Evolutionary conservation across 2,797 vertebrate species (phyloP).

Genomic region (Spinus pinus): DNA sequence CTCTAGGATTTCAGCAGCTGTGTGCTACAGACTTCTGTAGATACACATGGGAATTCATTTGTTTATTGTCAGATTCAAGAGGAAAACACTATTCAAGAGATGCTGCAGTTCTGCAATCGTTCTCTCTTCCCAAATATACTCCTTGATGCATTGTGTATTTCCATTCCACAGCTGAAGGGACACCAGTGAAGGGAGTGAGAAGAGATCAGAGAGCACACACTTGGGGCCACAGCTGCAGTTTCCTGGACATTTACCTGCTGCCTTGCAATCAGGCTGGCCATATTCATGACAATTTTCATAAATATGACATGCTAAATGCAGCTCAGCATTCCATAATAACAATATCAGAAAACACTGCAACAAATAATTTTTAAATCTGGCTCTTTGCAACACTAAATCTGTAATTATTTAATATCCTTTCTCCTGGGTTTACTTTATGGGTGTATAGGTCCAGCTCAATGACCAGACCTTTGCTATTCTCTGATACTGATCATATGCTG

Average conservation of each 20-base stretch:
- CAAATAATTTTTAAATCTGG: not conserved
- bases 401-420: not conserved
- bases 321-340: not conserved
- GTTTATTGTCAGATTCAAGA: not conserved
- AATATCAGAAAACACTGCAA: not conserved
- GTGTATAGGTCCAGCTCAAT: not conserved
- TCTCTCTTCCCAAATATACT: not conserved
- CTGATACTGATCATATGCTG: not conserved
- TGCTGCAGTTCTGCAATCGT: not conserved
- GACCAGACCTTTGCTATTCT: not conserved
- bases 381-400: not conserved
- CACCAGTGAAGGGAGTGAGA: fast-evolving
- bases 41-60: not conserved
- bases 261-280: not conserved
- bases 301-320: not conserved
- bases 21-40: not conserved
- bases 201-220: not conserved
- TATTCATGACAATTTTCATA: not conserved
- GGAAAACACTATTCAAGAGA: not conserved
- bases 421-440: not conserved
- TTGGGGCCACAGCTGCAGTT: not conserved
- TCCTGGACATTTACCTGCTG: not conserved
- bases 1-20: not conserved
- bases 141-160: not conserved
- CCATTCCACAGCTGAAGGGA: not conserved